Evolutionary conservation across 2,113 vertebrate genomes (phyloP), one percentile per base, ranked within the genome.

Genomic region (Poeciliopsis prolifica): DNA sequence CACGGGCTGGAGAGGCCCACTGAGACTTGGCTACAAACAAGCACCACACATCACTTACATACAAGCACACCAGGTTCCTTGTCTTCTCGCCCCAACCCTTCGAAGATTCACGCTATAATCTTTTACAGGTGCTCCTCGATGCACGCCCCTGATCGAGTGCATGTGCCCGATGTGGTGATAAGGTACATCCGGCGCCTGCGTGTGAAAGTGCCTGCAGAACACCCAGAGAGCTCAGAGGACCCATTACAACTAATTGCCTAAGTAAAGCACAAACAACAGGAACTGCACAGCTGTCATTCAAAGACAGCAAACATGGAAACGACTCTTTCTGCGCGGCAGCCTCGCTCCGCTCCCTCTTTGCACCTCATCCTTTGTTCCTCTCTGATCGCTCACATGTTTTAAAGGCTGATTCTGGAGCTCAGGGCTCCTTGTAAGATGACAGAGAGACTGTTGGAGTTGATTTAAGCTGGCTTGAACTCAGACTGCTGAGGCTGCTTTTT

Each of bases 211-310:
- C 86, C 86, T 51, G 61, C 28, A 73, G 91, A 92, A 94, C 92
- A 92, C 91, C 90, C 91, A 90, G 80, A 80, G 86, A 89, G 91
- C 86, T 84, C 82, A 78, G 81, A 91, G 88, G 85, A 81, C 83
- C 92, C 90, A 93, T 93, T 92, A 91, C 66, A 88, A 79, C 87
- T 91, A 92, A 94, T 92, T 90, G 82, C 84, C 63, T 19, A 80
- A 88, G 90, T 88, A 85, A 89, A 94, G 85, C 84, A 72, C 86
- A 92, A 58, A 84, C 92, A 92, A 90, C 87, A 66, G 93, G 90
- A 82, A 77, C 54, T 74, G 62, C 71, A 74, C 72, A 48, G 68
- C 70, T 86, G 84, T 61, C 74, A 78, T 79, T 81, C 58, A 84
- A 83, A 84, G 71, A 80, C 74, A 70, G 68, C 4, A 64, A 75